Evolutionary conservation across 2,888 invertebrate genomes (phyloP).

Genomic region (Cephus spinipes): DNA sequence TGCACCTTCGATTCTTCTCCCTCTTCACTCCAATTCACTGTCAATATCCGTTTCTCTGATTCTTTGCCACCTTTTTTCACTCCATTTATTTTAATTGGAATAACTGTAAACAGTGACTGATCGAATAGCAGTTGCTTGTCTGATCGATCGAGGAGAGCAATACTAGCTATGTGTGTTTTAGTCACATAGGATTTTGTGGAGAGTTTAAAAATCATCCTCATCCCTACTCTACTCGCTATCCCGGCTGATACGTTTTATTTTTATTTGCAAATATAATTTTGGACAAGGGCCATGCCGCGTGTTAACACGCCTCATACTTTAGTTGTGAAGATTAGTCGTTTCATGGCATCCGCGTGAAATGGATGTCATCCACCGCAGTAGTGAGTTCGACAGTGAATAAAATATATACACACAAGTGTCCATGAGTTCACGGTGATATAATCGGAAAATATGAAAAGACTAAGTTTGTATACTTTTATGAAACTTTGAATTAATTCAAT

Average conservation of each 20-base stretch:
- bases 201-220: not conserved
- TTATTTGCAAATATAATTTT: not conserved
- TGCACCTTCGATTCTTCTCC: not conserved
- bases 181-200: not conserved
- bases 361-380: not conserved
- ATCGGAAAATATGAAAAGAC: not conserved
- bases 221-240: not conserved
- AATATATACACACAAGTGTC: not conserved
- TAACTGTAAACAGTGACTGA: not conserved
- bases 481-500: not conserved
- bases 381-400: not conserved
- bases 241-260: not conserved
- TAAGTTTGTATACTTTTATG: not conserved
- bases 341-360: not conserved
- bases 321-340: not conserved
- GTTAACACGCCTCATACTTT: not conserved
- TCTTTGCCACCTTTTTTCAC: not conserved
- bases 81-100: not conserved
- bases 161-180: not conserved
- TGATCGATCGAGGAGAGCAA: not conserved
- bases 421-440: not conserved
- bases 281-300: not conserved
- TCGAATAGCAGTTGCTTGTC: not conserved
- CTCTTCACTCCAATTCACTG: not conserved
- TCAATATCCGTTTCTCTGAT: not conserved